Percentiles rank a stretch among this genome's conserved stretches.
Evolutionary conservation across 2,888 invertebrate species (phyloP).

Genomic region (Ophioninae sp.): DNA sequence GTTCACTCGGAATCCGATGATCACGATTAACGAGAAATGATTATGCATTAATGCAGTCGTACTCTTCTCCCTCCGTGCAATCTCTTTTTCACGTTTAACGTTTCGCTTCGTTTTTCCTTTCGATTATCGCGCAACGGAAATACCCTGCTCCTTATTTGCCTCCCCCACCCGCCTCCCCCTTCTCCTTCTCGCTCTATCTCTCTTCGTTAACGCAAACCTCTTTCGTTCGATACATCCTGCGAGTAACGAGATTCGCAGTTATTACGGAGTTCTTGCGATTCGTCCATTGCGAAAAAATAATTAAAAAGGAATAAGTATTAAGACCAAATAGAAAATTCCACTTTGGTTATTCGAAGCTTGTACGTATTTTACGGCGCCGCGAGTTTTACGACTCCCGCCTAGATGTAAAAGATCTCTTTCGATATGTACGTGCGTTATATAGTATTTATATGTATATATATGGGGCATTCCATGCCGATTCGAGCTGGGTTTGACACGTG

Average conservation of each 20-base stretch:
- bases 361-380: neutral
- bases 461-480: no score
- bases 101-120: constrained; percentile 1
- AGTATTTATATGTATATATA: no score
- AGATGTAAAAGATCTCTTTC: constrained; percentile 5
- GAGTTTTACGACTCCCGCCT: constrained; percentile 17
- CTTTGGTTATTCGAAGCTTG: constrained; percentile 15
- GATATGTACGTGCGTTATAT: neutral
- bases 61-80: neutral
- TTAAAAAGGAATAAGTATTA: neutral
- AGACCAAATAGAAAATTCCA: constrained; percentile 19
- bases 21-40: neutral
- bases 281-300: constrained; percentile 4
- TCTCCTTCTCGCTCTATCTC: no score
- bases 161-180: neutral
- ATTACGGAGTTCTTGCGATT: constrained; percentile 39
- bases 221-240: constrained; percentile 38
- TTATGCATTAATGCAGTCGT: neutral
- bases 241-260: constrained; percentile 40
- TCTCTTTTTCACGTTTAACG: neutral
- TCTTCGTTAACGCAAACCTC: neutral
- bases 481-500: no score
- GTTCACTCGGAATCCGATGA: neutral
- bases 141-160: neutral
- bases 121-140: constrained; percentile 7